phyloP scores from a whole-genome alignment of 53 echinoderm and acorn worm genomes.

The Pentamera pediparva region DNA sequence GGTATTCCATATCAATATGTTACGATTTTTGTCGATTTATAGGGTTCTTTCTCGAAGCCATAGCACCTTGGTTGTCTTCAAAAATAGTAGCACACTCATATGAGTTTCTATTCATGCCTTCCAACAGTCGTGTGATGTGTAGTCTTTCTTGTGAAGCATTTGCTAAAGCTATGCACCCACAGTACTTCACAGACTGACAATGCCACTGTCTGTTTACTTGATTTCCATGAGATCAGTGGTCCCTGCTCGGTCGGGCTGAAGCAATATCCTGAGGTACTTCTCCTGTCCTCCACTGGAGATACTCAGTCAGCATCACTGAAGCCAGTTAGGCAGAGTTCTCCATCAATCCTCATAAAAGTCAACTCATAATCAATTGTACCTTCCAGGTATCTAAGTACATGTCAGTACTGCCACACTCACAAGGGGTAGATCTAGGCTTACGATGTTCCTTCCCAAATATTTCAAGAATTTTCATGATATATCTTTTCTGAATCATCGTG shows the following conservation, averaged over 20 bases:
- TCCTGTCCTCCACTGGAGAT: slow-evolving; percentile 36
- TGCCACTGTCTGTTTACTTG: slow-evolving; percentile 23
- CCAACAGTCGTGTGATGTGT: not conserved
- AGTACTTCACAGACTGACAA: not conserved
- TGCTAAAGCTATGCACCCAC: not conserved
- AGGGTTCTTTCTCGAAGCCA: not conserved
- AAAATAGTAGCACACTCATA: not conserved
- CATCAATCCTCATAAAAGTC: slow-evolving; percentile 22
- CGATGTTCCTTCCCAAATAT: slow-evolving; percentile 37
- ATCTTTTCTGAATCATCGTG: slow-evolving; percentile 34
- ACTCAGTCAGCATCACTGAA: slow-evolving; percentile 36
- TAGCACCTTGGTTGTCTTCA: slow-evolving; percentile 17
- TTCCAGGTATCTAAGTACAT: slow-evolving; percentile 27
- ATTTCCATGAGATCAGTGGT: slow-evolving; percentile 25
- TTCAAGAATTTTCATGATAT: slow-evolving; percentile 32
- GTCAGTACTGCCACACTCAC: no score
- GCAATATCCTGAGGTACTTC: slow-evolving; percentile 27
- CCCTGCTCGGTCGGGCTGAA: slow-evolving; percentile 16
- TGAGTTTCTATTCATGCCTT: not conserved
- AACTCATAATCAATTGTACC: slow-evolving; percentile 39
- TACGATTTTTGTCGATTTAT: not conserved
- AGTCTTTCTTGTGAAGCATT: not conserved
- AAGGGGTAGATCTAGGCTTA: slow-evolving; percentile 36
- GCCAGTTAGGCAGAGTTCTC: slow-evolving; percentile 14
- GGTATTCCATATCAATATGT: not conserved